phyloP scores from a whole-genome alignment of 2,113 vertebrate species.

The Rattus rattus region DNA sequence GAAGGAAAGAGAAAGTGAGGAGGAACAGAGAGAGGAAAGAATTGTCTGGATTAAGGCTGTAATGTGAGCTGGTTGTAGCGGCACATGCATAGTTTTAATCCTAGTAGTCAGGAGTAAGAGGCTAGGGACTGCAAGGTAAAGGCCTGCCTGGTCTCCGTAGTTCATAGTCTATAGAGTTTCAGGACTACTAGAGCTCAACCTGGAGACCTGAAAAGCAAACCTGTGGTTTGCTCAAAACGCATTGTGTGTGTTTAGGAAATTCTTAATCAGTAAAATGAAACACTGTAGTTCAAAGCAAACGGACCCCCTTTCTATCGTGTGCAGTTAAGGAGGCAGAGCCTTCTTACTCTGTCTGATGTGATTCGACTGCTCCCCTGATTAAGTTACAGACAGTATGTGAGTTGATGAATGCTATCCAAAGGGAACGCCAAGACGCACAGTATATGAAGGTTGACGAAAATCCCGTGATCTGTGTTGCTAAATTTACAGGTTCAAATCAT shows the following conservation, averaged over 20 bases:
- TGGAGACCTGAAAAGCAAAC: background rate
- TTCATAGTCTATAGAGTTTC: background rate
- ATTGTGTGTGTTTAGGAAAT: background rate
- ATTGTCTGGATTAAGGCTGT: background rate
- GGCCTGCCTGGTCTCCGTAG: background rate
- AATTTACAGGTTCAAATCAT: background rate
- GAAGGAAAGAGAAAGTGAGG: constrained; percentile 6
- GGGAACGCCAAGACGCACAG: background rate
- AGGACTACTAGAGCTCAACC: background rate
- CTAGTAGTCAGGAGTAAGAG: background rate
- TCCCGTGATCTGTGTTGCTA: background rate
- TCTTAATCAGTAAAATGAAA: background rate
- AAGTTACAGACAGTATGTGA: background rate
- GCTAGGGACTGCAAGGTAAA: background rate
- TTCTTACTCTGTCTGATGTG: background rate
- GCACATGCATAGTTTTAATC: background rate
- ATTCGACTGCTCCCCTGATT: background rate
- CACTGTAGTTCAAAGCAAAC: background rate
- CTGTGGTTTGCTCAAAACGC: background rate
- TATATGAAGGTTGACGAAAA: background rate
- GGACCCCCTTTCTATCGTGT: background rate
- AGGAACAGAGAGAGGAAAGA: background rate
- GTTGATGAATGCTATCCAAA: background rate
- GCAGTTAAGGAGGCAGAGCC: background rate
- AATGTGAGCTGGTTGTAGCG: background rate